A percentile compares a stretch with the other conserved stretches of the same genome.
Conservation (phyloP, 2,797 vertebrate genomes). For the Cyprinodon diabolis region DNA sequence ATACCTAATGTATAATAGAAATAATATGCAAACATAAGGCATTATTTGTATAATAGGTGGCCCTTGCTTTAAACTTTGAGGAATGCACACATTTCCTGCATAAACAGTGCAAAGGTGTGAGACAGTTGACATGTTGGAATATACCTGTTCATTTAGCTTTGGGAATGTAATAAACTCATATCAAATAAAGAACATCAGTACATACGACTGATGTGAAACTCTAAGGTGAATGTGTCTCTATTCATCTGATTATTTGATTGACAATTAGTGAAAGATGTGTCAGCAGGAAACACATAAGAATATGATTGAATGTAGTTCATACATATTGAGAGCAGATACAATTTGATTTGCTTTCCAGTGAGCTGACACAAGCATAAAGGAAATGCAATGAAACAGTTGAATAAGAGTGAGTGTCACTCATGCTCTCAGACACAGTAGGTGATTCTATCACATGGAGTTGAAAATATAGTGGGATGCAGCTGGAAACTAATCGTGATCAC, state of each 20-base stretch:
- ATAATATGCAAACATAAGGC: conserved; percentile 31
- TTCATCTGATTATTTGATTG: conserved; percentile 37
- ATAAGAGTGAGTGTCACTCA: conserved; percentile 40
- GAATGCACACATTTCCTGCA: conserved; percentile 10
- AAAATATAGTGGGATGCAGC: conserved; percentile 63
- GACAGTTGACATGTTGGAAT: not conserved
- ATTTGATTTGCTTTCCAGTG: conserved; percentile 4
- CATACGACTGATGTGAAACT: not conserved
- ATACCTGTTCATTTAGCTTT: not conserved
- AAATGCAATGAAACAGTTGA: conserved; percentile 37
- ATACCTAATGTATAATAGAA: conserved; percentile 4
- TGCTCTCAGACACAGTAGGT: conserved; percentile 34
- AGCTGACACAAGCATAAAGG: conserved; percentile 41
- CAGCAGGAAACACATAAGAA: conserved; percentile 39
- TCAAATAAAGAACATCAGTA: not conserved
- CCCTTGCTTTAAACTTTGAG: not conserved
- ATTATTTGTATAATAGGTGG: conserved; percentile 25
- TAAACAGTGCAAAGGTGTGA: conserved; percentile 6
- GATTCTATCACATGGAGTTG: conserved; percentile 33
- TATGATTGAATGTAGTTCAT: not conserved
- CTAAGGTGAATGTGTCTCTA: conserved; percentile 20
- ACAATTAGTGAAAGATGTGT: conserved; percentile 34
- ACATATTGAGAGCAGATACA: conserved; percentile 25
- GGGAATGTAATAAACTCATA: not conserved
- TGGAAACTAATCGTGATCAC: conserved; percentile 51